These are phyloP conservation scores for Anarsia innoxiella DNA, from an alignment of 2,888 invertebrate species.

Conservation along the genomic window DNA sequence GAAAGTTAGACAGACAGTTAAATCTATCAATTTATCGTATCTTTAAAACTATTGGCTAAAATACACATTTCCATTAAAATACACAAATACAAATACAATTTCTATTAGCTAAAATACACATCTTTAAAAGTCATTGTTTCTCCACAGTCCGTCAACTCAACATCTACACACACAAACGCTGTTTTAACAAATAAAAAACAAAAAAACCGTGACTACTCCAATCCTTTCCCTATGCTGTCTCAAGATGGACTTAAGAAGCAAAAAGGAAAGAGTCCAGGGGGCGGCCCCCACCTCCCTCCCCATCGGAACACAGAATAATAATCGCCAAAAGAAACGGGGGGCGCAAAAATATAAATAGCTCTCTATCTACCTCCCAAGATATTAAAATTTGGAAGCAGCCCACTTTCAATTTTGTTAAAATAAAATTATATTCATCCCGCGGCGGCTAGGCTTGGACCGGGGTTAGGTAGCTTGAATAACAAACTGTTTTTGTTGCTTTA, in stretches of 20 bases:
- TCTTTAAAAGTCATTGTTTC: too few species aligned
- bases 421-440: conserved; percentile 46
- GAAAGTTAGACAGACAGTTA: too few species aligned
- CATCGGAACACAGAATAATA: conserved; percentile 74
- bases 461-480: neutral
- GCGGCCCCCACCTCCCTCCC: conserved; percentile 44
- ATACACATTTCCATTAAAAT: too few species aligned
- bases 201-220: too few species aligned
- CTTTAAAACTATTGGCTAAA: too few species aligned
- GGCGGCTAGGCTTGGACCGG: conserved; percentile 1
- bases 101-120: too few species aligned
- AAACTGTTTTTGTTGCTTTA: conserved; percentile 12
- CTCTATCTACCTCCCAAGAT: conserved; percentile 58
- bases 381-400: conserved; percentile 68
- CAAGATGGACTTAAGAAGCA: conserved; percentile 76
- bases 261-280: conserved; percentile 73
- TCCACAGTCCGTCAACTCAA: too few species aligned
- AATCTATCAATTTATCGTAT: too few species aligned
- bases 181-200: too few species aligned
- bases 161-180: too few species aligned
- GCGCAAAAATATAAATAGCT: conserved; percentile 74
- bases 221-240: conserved; percentile 39
- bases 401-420: conserved; percentile 61
- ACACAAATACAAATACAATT: too few species aligned
- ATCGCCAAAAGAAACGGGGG: conserved; percentile 72